Base-by-base conservation (phyloP, 2,113 vertebrate genomes). In the Lophotis ruficrista region DNA sequence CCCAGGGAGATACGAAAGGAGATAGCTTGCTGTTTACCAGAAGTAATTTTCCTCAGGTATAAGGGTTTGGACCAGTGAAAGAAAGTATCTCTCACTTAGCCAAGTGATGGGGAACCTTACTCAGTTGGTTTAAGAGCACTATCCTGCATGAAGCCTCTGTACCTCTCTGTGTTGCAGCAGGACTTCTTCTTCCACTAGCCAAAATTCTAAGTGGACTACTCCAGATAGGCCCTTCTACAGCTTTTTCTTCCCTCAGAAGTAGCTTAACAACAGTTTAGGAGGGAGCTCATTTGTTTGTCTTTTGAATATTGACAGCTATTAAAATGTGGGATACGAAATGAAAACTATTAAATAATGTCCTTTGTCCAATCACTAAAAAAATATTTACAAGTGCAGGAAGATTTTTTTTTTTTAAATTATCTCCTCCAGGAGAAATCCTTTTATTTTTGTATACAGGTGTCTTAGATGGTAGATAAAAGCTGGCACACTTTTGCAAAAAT, bases 1-100 rank as follows among this genome's bases (percentile, higher is more conserved):
- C 3, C 6, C 7, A 5, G 3, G 3, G 7, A 57, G 20, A 25
- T 19, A 56, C 0, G 1, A 87, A 73, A 80, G 14, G 31, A 79
- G 7, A 5, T 6, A 60, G 31, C 6, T 24, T 91, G 24, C 54
- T 83, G 22, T 62, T 75, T 37, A 50, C 17, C 31, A 64, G n/a
- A 68, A 66, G 35, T 8, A 23, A 20, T 91, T 77, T 84, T 84
- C 56, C 41, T 78, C 35, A 7, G 4, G 3, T 57, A 18, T 12
- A 53, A 57, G 28, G 12, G 7, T n/a, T 86, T 41, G 50, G 53
- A 33, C 38, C 7, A 9, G n/a, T 51, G 45, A 64, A 91, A 68
- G 47, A 35, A 93, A 9, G 11, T n/a, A 24, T 35, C 7, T 14
- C 25, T 30, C 21, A 38, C 48, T 33, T 33, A 48, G 37, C 25